Evolutionary conservation across 2,113 vertebrate genomes (phyloP).

Genomic region (Gallinago paraguaiae): DNA sequence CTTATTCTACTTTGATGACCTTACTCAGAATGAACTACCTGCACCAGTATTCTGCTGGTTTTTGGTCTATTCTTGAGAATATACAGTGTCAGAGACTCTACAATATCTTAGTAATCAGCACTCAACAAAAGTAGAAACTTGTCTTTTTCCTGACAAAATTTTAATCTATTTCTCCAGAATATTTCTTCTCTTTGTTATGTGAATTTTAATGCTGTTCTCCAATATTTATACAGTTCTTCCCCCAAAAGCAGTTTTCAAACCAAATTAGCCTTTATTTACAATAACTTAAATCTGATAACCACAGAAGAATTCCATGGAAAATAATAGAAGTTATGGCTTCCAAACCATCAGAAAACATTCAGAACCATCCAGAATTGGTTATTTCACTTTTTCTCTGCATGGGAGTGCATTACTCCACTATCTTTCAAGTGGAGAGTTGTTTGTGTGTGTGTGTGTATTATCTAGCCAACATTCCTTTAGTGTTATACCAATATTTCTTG

Average conservation of each 20-base stretch:
- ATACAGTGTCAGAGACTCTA: not conserved
- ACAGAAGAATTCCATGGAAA: not conserved
- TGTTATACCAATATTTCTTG: not conserved
- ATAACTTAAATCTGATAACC: not conserved
- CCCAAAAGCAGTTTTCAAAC: not conserved
- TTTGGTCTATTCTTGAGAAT: not conserved
- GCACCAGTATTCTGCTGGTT: not conserved
- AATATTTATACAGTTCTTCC: not conserved
- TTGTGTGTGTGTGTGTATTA: not conserved
- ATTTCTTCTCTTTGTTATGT: not conserved
- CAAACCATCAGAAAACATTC: not conserved
- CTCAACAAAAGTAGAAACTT: not conserved
- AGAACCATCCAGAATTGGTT: not conserved
- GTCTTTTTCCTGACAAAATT: not conserved
- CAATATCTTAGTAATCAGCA: not conserved
- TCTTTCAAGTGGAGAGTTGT: not conserved
- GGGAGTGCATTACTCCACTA: not conserved
- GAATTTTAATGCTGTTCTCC: not conserved
- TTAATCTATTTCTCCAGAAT: not conserved
- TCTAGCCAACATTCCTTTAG: not conserved
- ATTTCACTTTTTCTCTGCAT: not conserved
- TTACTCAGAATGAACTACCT: not conserved
- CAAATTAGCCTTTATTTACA: not conserved
- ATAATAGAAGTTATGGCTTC: not conserved
- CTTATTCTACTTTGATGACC: not conserved